A percentile compares a stretch with the other conserved stretches of the same genome.
Conservation (phyloP, 2,888 invertebrate genomes). For the Adelognathus sp. region DNA sequence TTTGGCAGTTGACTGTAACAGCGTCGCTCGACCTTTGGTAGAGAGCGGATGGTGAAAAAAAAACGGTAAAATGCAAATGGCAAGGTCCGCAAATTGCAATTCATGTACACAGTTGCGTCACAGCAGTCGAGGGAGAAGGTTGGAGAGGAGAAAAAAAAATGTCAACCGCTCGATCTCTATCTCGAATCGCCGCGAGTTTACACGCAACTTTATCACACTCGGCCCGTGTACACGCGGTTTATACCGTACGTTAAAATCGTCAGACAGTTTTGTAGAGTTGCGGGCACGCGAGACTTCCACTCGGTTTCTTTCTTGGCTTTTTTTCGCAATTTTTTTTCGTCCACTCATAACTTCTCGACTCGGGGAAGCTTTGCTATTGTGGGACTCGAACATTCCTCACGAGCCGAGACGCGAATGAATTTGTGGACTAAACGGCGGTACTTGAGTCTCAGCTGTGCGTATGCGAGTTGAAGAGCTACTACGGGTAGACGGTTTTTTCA, state of each 20-base stretch:
- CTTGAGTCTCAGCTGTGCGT: neutral
- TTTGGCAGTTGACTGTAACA: too few relatives aligned
- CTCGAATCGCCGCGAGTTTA: slow-evolving; percentile 11
- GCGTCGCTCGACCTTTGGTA: neutral
- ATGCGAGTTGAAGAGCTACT: neutral
- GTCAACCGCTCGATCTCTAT: slow-evolving; percentile 32
- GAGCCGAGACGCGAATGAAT: slow-evolving; percentile 30
- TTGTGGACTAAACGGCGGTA: slow-evolving; percentile 12
- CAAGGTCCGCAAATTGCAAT: slow-evolving; percentile 6
- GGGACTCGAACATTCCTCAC: slow-evolving; percentile 9
- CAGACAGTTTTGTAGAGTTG: slow-evolving; percentile 31
- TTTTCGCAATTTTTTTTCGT: neutral
- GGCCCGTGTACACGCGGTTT: neutral
- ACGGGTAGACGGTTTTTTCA: slow-evolving; percentile 30
- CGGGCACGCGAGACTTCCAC: slow-evolving; percentile 31
- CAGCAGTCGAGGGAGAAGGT: neutral
- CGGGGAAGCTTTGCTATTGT: slow-evolving; percentile 2
- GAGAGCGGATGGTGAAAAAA: neutral
- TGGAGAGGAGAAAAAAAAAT: slow-evolving; percentile 15
- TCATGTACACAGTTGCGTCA: slow-evolving; percentile 8
- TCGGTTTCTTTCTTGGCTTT: slow-evolving; percentile 25
- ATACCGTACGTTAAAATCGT: slow-evolving; percentile 17
- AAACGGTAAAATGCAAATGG: slow-evolving; percentile 13
- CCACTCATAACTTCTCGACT: slow-evolving; percentile 15
- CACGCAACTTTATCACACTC: slow-evolving; percentile 37